Evolutionary conservation across 2,797 vertebrate genomes (phyloP), one percentile per base, ranked within the genome.

Genomic region (Craterocephalus amniculus): DNA sequence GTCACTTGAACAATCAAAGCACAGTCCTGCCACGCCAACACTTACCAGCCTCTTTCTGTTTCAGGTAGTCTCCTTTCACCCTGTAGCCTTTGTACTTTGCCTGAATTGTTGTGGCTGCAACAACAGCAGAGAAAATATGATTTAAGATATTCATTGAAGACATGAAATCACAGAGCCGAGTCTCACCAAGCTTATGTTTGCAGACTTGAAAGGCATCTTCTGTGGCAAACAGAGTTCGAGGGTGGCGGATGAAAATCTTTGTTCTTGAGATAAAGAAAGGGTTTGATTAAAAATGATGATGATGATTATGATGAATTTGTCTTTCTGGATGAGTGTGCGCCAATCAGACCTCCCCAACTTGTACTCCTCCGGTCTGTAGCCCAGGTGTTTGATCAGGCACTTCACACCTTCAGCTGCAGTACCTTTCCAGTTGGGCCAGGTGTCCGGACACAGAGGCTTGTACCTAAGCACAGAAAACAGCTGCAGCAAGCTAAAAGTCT

Each of bases 221-320:
- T 0, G 96, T 99, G 67, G 96, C 96, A 91, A 99, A 99, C 73
- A 99, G 87, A 29, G 97, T 98, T 83, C 92, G 94, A 0, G 98
- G 96, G 79, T 97, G 97, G 14, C 98, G 96, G 78, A 99, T 99
- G 89, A 99, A 99, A 76, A 99, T 96, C 83, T 99, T 99, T 45
- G 97, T 98, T 90, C 98, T 99, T 85, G 0, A 58, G 27, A 56
- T 38, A 52, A 38, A 59, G 40, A 72, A 64, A 69, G 2, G 22
- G 12, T 32, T 5, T 68, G 22, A 65, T 49, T 27, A 40, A 58
- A 35, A 58, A 63, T 29, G 51, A 34, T 14, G 12, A 16, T 26
- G 13, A 27, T 6, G 6, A 14, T 26, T 11, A 40, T 18, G 14
- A 29, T 2, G 4, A 4, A 14, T 49, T 20, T 63, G 57, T 65